These are phyloP conservation scores for Meta bourneti DNA, from an alignment of 2,888 invertebrate genomes.

Conservation along the genomic window DNA sequence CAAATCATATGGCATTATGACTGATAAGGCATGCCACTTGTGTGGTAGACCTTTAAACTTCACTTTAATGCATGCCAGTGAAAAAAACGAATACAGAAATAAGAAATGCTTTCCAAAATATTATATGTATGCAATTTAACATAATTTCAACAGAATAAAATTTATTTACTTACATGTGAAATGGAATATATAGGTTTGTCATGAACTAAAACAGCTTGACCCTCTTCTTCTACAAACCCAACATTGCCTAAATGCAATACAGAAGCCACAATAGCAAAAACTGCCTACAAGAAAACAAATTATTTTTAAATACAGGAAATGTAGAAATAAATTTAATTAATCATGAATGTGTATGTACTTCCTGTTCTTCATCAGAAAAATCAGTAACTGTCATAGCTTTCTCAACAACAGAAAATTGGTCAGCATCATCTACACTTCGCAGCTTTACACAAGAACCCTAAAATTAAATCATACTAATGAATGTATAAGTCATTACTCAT, in stretches of 20 bases:
- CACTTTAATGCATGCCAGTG: no score
- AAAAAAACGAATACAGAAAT: no score
- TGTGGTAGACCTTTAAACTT: no score
- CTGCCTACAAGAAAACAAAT: constrained; percentile 78
- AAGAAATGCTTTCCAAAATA: no score
- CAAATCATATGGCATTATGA: no score
- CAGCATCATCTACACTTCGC: constrained; percentile 83
- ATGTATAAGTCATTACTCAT: background rate
- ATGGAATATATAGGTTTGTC: constrained; percentile 86
- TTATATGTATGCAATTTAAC: no score
- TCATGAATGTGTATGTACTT: constrained; percentile 82
- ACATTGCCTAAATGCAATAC: constrained; percentile 93
- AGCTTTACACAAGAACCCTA: constrained; percentile 80
- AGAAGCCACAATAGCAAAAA: constrained; percentile 90
- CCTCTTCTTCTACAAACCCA: constrained; percentile 87
- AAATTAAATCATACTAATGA: background rate
- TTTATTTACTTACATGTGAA: constrained; percentile 84
- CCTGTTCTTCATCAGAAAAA: constrained; percentile 87
- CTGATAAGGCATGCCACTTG: no score
- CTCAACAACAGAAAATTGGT: constrained; percentile 86
- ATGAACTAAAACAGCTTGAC: constrained; percentile 86
- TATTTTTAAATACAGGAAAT: background rate
- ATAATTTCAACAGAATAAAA: background rate
- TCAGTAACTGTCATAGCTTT: constrained; percentile 90
- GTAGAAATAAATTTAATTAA: background rate